Conservation (phyloP, 1,140 invertebrate genomes). For the Harlomillsia oculata region DNA sequence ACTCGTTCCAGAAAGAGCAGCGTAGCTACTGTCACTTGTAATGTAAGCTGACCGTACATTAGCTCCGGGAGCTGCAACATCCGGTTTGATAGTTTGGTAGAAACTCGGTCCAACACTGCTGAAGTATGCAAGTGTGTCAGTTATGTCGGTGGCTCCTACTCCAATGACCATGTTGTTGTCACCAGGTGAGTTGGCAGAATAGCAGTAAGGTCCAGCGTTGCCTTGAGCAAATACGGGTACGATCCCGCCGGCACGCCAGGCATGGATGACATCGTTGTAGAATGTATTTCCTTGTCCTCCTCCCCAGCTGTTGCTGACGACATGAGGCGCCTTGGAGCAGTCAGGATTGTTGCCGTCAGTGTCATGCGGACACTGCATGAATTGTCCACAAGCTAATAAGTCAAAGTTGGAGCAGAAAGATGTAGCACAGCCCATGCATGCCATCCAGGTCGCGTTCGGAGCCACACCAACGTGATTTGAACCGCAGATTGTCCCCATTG, state of each 20-base stretch:
- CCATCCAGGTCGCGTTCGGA: constrained; percentile 18
- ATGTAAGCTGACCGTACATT: constrained; percentile 6
- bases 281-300: constrained; percentile 11
- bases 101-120: constrained; percentile 6
- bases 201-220: constrained; percentile 17
- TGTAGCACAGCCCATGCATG: background rate
- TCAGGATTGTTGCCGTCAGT: constrained; percentile 3
- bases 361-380: constrained; percentile 7
- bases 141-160: constrained; percentile 8
- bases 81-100: constrained; percentile 11
- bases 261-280: constrained; percentile 15
- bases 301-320: constrained; percentile 18
- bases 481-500: constrained; percentile 12
- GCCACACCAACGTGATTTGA: constrained; percentile 14
- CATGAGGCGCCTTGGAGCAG: constrained; percentile 17
- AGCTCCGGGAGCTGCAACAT: constrained; percentile 17
- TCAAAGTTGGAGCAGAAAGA: background rate
- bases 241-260: constrained; percentile 16
- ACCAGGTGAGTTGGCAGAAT: constrained; percentile 12
- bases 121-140: constrained; percentile 4
- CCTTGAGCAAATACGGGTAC: constrained; percentile 22
- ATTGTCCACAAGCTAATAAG: constrained; percentile 17
- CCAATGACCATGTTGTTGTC: constrained; percentile 7
- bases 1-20: constrained; percentile 15
- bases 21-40: constrained; percentile 10